Percentiles rank a stretch among this genome's conserved stretches.
Conservation (phyloP, 2,888 invertebrate species). For the Seira ritae region DNA sequence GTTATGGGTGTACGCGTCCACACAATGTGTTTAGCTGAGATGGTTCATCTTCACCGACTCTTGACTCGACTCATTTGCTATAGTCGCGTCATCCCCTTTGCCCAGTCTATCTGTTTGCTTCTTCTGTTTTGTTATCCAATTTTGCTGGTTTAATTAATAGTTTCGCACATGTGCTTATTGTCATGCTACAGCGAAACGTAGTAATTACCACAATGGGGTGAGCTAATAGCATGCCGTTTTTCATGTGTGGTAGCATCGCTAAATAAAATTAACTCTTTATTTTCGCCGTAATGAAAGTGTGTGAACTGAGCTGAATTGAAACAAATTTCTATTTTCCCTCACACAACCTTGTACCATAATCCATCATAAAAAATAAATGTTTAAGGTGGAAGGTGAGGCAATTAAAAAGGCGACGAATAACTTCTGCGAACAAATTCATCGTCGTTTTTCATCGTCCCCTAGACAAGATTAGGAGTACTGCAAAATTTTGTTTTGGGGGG, state of each 20-base stretch:
- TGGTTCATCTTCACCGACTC: not conserved
- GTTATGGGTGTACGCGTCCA: no score
- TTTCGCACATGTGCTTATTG: slow-evolving; percentile 59
- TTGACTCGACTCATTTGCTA: not conserved
- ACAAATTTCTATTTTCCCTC: slow-evolving; percentile 53
- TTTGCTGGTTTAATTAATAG: slow-evolving; percentile 28
- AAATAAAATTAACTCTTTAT: not conserved
- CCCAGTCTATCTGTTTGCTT: not conserved
- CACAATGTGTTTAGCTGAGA: no score
- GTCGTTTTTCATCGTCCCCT: no score
- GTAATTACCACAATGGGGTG: slow-evolving; percentile 35
- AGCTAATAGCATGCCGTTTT: slow-evolving; percentile 18
- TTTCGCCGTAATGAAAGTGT: slow-evolving; percentile 46
- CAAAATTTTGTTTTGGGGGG: no score
- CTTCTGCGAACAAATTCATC: no score
- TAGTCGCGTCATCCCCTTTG: not conserved
- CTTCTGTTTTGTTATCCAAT: not conserved
- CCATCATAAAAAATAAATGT: slow-evolving; percentile 47
- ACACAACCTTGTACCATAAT: slow-evolving; percentile 57
- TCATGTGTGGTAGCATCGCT: slow-evolving; percentile 40
- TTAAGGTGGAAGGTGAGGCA: no score
- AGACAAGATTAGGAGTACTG: no score
- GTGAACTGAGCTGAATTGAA: slow-evolving; percentile 35
- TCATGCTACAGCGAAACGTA: slow-evolving; percentile 26
- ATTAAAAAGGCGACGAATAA: no score